Evolutionary conservation across 2,888 invertebrate genomes (phyloP).

Genomic region (Eucera pruinosa): DNA sequence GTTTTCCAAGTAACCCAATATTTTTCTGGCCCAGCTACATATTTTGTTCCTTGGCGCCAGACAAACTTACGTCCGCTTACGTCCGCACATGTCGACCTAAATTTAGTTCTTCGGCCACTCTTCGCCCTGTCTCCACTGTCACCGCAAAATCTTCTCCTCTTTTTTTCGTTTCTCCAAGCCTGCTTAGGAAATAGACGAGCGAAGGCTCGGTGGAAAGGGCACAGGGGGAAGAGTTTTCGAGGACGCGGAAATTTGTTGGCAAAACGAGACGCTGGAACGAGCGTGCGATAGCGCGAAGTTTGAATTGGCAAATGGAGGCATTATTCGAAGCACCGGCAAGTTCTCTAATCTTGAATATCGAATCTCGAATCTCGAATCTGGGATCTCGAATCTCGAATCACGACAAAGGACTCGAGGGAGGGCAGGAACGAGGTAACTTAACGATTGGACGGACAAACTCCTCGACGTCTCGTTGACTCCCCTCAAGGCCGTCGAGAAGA

Average conservation of each 20-base stretch:
- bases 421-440: constrained; percentile 59
- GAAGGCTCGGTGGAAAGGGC: background rate
- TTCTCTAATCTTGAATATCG: constrained; percentile 65
- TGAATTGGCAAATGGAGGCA: constrained; percentile 36
- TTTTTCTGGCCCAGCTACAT: constrained; percentile 75
- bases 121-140: constrained; percentile 37
- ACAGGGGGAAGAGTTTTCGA: background rate
- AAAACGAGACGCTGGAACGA: background rate
- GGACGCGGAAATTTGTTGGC: background rate
- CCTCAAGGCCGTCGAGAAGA: constrained; percentile 68
- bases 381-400: constrained; percentile 66
- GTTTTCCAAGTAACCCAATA: constrained; percentile 83
- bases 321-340: constrained; percentile 49
- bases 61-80: constrained; percentile 74
- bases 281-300: constrained; percentile 1
- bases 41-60: constrained; percentile 79
- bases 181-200: background rate
- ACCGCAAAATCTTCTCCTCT: background rate
- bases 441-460: constrained; percentile 66
- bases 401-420: constrained; percentile 28
- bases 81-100: constrained; percentile 77
- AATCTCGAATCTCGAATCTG: no score
- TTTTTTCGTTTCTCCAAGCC: background rate
- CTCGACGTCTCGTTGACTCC: constrained; percentile 65
- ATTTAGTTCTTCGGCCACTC: constrained; percentile 67